Evolutionary conservation across 2,797 vertebrate species (phyloP).

Genomic region (Alauda arvensis): DNA sequence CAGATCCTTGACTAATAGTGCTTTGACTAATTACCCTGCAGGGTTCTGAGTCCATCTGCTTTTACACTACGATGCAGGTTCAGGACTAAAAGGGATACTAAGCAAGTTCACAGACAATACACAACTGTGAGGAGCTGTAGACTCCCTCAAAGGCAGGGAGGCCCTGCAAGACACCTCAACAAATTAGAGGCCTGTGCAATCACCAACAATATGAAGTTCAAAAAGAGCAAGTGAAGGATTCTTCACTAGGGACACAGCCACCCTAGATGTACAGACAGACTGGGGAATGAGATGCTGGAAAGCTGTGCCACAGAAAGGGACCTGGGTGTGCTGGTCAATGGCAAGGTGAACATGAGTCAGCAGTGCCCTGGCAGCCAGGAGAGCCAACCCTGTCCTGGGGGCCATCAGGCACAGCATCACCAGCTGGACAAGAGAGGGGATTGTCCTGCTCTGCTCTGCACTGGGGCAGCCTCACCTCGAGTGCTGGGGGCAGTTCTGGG

Average conservation of each 20-base stretch:
- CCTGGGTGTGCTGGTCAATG: rapidly evolving
- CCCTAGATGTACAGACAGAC: background rate
- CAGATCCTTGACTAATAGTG: background rate
- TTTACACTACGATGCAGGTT: background rate
- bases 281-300: too few species aligned
- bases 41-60: background rate
- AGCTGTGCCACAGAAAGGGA: background rate
- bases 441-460: rapidly evolving
- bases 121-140: background rate
- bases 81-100: background rate
- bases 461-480: rapidly evolving
- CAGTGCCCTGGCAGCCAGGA: background rate
- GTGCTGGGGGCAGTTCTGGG: background rate
- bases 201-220: background rate
- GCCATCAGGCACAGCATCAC: rapidly evolving
- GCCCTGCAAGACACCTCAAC: background rate
- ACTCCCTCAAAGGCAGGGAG: too few species aligned
- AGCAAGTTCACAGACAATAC: background rate
- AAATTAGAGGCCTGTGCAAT: background rate
- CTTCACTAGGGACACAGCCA: background rate
- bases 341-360: background rate
- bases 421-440: background rate
- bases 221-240: background rate
- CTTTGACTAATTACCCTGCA: background rate
- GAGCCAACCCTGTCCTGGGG: rapidly evolving